Evolutionary conservation across 2,113 vertebrate species (phyloP), one percentile per base, ranked within the genome.

Genomic region (Cinclus cinclus): DNA sequence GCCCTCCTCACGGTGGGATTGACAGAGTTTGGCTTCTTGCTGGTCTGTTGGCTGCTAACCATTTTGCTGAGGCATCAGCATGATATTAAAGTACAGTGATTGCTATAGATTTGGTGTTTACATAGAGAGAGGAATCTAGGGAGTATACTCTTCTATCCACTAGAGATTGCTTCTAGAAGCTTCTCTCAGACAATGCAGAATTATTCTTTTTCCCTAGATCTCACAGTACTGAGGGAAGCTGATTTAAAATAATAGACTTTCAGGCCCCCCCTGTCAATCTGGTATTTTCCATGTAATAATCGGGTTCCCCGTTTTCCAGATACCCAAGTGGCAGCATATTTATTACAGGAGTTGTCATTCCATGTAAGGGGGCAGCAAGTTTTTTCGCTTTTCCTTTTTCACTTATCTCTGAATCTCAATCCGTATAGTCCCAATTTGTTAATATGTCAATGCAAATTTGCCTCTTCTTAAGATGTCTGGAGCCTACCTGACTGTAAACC

Each of bases 101-200:
- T 50, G 3, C 11, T 67, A 3, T 8, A 31, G 33, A 12, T 46
- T 24, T 50, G 41, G 25, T 46, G 16, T 58, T 85, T 30, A 37
- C 23, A 8, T 18, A 25, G n/a, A 46, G 44, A 68, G 23, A 33
- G 10, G 6, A 30, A 18, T 47, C 9, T 9, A 25, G 46, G 7
- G 10, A 30, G 19, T 24, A 4, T 28, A 8, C 30, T 69, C 9
- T 20, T 75, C 15, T 35, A 5, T 42, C 21, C n/a, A 6, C 6
- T 60, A 21, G 46, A n/a, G 20, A 27, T 24, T 59, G 11, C 33
- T 59, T 79, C 22, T n/a, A 15, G 22, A 10, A 81, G 15, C 35
- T 81, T 59, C n/a, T 71, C 23, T 0, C 2, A 52, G 21, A 64
- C 41, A 35, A 31, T 0, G 0, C 15, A 17, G 3, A 35, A 28